These are phyloP conservation scores for Furcifer pardalis DNA, from an alignment of 2,797 vertebrate genomes.

Conservation along the genomic window DNA sequence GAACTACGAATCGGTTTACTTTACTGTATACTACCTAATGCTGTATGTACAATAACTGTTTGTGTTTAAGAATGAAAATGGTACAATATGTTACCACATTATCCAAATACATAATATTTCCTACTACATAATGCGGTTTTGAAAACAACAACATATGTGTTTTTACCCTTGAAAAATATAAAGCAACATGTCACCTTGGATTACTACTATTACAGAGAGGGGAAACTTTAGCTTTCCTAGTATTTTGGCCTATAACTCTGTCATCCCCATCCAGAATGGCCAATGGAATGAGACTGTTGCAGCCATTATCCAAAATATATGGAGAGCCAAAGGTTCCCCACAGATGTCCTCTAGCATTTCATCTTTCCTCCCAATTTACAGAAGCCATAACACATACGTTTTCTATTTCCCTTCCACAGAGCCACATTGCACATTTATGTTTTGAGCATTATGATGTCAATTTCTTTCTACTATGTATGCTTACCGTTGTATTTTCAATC, in stretches of 20 bases:
- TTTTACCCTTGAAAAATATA: background rate
- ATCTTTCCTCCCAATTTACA: background rate
- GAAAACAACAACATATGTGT: no score
- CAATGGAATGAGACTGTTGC: no score
- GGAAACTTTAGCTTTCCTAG: background rate
- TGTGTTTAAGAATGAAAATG: no score
- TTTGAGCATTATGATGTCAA: background rate
- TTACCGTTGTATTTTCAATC: slow-evolving; percentile 68
- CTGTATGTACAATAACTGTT: no score
- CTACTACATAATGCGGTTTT: background rate
- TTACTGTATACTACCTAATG: no score
- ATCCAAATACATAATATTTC: background rate
- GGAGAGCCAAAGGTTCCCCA: no score
- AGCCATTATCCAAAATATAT: no score
- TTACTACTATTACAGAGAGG: no score
- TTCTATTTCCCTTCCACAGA: background rate
- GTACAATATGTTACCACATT: background rate
- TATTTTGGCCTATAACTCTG: background rate
- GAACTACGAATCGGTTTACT: no score
- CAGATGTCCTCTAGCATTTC: background rate
- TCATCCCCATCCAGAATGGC: no score
- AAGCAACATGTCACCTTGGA: no score
- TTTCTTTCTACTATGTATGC: slow-evolving; percentile 26
- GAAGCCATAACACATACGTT: background rate
- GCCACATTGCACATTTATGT: background rate